Evolutionary conservation across 2,113 vertebrate genomes (phyloP), one percentile per base, ranked within the genome.

Genomic region (Empidonax alnorum): DNA sequence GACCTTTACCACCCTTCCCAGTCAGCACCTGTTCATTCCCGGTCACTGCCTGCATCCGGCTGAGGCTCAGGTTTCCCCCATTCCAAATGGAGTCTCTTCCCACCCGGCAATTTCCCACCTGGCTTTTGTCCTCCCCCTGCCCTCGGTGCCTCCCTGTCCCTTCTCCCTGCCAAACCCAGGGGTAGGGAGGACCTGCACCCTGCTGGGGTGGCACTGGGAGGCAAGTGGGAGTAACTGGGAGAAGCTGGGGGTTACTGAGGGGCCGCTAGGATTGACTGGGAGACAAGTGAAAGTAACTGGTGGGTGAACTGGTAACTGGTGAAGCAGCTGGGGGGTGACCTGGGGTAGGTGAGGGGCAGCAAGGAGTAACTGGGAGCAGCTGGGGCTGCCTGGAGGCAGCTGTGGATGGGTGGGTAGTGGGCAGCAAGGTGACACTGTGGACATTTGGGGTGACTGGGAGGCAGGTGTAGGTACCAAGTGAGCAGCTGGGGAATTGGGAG

Each of bases 41-140:
- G 21, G 0, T 22, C 41, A 7, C 42, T 41, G 1, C 0, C 8
- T 2, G 2, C 46, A 14, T 13, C 56, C 1, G 0, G 41, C 7
- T 4, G 5, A 52, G 31, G 22, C 15, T 49, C n/a, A 6, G 47
- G 27, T 37, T 71, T 23, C 19, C 46, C 55, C 30, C 0, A 0
- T 52, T 73, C 59, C 1, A 6, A 10, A 3, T 4, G 33, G 3
- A 49, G 41, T 6, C 33, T 44, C 33, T 46, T 53, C 8, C 1
- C 25, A 42, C 37, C n/a, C 0, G 0, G 33, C 27, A 10, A 24
- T 56, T 69, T 80, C 46, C 63, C 28, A 1, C 5, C 10, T 1
- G 1, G 3, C 19, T 52, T 77, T 46, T 61, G 53, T 74, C 37
- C 68, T 68, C 15, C 14, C 1, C 20, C 46, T 11, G 30, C 58